A percentile compares a stretch with the other conserved stretches of the same genome.
Evolutionary conservation across 2,113 vertebrate genomes (phyloP).

Genomic region (Lasiurus borealis): DNA sequence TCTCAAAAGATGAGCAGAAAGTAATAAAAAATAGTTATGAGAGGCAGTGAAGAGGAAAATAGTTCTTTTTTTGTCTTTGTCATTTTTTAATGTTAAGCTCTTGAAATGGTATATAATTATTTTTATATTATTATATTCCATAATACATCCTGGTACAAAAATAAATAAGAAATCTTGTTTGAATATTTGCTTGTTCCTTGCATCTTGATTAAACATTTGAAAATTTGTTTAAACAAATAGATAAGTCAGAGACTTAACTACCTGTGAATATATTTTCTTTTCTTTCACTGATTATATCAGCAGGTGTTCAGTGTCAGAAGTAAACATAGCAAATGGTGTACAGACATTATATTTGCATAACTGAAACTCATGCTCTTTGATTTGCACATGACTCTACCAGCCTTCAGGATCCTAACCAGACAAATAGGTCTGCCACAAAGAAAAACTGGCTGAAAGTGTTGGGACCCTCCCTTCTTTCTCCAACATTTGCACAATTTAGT

Average conservation of each 20-base stretch:
- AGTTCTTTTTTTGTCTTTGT: neutral
- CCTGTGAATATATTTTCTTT: conserved; percentile 64
- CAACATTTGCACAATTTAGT: neutral
- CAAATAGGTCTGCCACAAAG: conserved; percentile 3
- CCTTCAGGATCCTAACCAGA: conserved; percentile 25
- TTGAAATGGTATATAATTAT: conserved; percentile 13
- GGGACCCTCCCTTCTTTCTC: neutral
- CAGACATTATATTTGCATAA: conserved; percentile 71
- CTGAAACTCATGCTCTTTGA: conserved; percentile 64
- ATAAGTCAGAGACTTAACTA: conserved; percentile 55
- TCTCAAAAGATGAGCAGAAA: conserved; percentile 47
- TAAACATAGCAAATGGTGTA: conserved; percentile 37
- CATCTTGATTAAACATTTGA: conserved; percentile 60
- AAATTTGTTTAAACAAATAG: conserved; percentile 68
- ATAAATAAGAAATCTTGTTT: conserved; percentile 47
- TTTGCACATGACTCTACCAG: conserved; percentile 45
- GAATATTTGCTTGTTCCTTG: conserved; percentile 56
- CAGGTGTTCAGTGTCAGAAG: conserved; percentile 65
- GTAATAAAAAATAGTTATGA: neutral
- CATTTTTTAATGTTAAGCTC: conserved; percentile 9
- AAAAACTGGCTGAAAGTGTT: neutral
- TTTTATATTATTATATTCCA: conserved; percentile 34
- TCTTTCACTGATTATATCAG: conserved; percentile 65
- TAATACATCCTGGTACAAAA: neutral
- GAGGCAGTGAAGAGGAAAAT: neutral